Percentiles rank a stretch among this genome's conserved stretches.
phyloP scores from a whole-genome alignment of 2,113 vertebrate species.

The Phaethornis superciliosus region DNA sequence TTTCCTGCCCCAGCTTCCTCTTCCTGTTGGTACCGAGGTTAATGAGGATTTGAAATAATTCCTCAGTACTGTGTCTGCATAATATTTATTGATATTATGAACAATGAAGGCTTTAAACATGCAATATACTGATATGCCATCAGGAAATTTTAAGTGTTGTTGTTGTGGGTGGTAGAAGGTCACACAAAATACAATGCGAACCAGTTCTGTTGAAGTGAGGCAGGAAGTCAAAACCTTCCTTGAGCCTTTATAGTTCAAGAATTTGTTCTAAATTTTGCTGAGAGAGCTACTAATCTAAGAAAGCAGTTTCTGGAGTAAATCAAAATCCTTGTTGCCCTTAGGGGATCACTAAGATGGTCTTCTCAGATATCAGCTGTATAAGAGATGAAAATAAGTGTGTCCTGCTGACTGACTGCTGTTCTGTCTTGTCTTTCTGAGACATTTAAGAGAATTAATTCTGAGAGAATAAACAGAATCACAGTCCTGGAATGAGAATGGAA shows the following conservation, averaged over 20 bases:
- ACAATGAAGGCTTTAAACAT: background rate
- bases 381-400: constrained; percentile 20
- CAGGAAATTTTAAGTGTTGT: background rate
- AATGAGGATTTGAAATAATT: constrained; percentile 25
- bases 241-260: background rate
- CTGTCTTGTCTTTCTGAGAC: background rate
- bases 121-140: constrained; percentile 3
- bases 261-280: constrained; percentile 5
- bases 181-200: background rate
- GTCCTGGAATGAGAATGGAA: background rate
- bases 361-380: constrained; percentile 2
- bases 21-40: background rate
- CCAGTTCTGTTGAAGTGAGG: background rate
- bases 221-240: background rate
- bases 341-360: constrained; percentile 32
- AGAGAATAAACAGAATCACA: background rate
- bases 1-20: constrained; percentile 19
- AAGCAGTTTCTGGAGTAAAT: constrained; percentile 52
- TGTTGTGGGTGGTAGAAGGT: background rate
- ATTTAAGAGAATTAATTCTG: background rate
- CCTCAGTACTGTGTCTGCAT: background rate
- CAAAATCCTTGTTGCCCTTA: constrained; percentile 21
- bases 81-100: constrained; percentile 23
- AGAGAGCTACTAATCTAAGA: constrained; percentile 23
- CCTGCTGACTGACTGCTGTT: background rate